Evolutionary conservation across 2,113 vertebrate genomes (phyloP).

Genomic region (Isichthys henryi): DNA sequence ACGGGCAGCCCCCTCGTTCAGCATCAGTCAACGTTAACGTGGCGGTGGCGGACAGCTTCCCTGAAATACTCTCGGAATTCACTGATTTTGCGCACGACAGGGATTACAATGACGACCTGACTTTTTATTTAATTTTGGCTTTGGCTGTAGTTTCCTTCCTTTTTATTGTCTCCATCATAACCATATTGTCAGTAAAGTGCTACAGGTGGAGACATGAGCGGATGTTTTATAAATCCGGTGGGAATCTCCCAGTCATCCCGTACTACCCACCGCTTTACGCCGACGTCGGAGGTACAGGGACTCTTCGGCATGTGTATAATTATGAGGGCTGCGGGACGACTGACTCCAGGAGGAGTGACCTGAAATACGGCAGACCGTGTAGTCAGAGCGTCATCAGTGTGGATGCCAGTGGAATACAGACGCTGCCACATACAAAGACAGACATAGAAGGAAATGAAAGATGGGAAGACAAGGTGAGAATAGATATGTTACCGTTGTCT

Average conservation of each 20-base stretch:
- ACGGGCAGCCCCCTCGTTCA: slow-evolving; percentile 32
- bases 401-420: neutral
- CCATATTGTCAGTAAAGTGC: neutral
- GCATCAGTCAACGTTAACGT: slow-evolving; percentile 31
- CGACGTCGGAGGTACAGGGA: neutral
- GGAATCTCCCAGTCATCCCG: neutral
- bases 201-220: neutral
- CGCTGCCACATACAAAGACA: neutral
- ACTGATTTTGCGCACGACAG: slow-evolving; percentile 13
- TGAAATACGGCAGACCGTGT: neutral
- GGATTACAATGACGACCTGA: slow-evolving; percentile 29
- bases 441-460: neutral
- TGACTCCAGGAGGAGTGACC: neutral
- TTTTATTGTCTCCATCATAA: slow-evolving; percentile 17
- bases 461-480: neutral
- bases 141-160: slow-evolving; percentile 25
- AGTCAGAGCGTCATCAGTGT: neutral
- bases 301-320: neutral
- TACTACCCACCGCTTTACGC: slow-evolving; percentile 1
- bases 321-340: neutral
- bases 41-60: slow-evolving; percentile 32
- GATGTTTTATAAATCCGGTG: neutral
- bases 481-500: neutral
- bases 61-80: slow-evolving; percentile 28
- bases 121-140: slow-evolving; percentile 41